These are phyloP conservation scores for Dugesia japonica DNA, from an alignment of 2,888 invertebrate species.

Conservation along the genomic window DNA sequence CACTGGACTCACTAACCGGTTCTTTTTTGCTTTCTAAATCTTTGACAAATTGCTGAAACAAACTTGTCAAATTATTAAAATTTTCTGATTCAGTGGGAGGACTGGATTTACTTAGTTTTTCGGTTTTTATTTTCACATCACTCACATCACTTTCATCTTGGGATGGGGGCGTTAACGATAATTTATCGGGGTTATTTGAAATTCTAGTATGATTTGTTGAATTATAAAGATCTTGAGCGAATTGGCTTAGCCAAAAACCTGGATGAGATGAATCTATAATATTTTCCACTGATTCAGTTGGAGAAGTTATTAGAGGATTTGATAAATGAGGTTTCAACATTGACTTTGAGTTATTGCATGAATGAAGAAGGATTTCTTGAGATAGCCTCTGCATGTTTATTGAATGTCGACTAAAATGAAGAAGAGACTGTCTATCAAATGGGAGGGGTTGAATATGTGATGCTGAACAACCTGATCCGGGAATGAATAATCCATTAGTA, in stretches of 20 bases:
- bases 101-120: neutral
- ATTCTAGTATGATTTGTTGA: neutral
- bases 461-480: conserved; percentile 7
- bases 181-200: neutral
- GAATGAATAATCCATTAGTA: neutral
- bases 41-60: neutral
- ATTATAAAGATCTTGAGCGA: neutral
- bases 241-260: neutral
- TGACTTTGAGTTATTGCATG: neutral
- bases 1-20: neutral
- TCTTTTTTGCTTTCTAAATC: neutral
- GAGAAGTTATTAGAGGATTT: neutral
- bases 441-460: neutral
- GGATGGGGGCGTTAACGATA: neutral
- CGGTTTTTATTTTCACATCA: neutral
- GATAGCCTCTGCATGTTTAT: conserved; percentile 33
- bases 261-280: neutral
- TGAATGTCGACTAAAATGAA: conserved; percentile 32
- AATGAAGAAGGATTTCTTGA: conserved; percentile 33
- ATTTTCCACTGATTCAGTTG: neutral
- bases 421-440: conserved; percentile 12
- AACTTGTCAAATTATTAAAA: neutral
- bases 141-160: neutral
- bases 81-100: neutral
- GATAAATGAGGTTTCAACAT: neutral